A percentile compares a stretch with the other conserved stretches of the same genome.
phyloP scores from a whole-genome alignment of 1,140 invertebrate genomes.

The Bicyclus anynana region DNA sequence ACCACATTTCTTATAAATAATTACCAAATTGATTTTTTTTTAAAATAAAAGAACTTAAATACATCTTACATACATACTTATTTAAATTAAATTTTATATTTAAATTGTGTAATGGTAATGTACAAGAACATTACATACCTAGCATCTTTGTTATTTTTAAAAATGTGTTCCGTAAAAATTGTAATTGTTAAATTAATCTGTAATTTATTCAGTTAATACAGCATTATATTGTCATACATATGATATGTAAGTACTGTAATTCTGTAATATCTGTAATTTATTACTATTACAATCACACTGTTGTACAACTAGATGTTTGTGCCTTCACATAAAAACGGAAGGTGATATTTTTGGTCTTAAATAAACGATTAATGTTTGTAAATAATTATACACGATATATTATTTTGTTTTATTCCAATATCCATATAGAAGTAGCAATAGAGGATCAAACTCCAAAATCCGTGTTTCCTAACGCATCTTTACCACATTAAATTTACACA shows the following conservation, averaged over 20 bases:
- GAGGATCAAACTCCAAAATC: too few relatives aligned
- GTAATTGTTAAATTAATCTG: neutral
- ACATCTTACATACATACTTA: too few relatives aligned
- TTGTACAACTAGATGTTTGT: slow-evolving; percentile 30
- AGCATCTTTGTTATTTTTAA: neutral
- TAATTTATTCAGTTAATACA: slow-evolving; percentile 4
- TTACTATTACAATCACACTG: slow-evolving; percentile 2
- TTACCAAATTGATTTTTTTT: too few relatives aligned
- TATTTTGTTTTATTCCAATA: slow-evolving; percentile 43
- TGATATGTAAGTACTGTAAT: neutral
- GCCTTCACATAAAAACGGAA: slow-evolving; percentile 50
- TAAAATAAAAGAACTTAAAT: too few relatives aligned
- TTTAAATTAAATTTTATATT: too few relatives aligned
- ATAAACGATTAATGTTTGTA: slow-evolving; percentile 70
- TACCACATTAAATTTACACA: too few relatives aligned
- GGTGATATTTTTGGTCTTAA: slow-evolving; percentile 68
- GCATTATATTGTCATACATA: neutral
- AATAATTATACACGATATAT: slow-evolving; percentile 51
- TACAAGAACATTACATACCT: too few relatives aligned
- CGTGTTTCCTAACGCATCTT: too few relatives aligned
- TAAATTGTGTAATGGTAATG: too few relatives aligned
- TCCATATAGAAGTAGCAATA: too few relatives aligned
- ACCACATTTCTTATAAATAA: neutral
- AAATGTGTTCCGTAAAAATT: neutral
- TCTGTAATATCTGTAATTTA: slow-evolving; percentile 1